A percentile compares a stretch with the other conserved stretches of the same genome.
Conservation (phyloP, 2,888 invertebrate genomes). For the Amphipyra tragopoginis region DNA sequence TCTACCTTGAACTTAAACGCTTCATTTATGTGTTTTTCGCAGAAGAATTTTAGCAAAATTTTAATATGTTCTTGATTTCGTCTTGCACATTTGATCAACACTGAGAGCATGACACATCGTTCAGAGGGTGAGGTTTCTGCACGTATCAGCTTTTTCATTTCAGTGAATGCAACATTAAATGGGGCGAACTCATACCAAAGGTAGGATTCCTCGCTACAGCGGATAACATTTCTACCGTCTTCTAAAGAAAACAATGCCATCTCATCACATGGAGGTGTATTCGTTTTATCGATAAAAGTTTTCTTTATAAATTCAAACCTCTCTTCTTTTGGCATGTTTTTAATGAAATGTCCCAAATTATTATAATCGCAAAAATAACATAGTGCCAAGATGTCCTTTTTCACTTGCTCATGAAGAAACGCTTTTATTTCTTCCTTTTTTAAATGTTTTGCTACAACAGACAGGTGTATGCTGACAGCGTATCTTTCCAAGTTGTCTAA, state of each 20-base stretch:
- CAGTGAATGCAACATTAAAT: constrained; percentile 71
- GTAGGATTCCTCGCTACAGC: constrained; percentile 52
- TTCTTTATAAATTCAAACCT: constrained; percentile 73
- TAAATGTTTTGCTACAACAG: constrained; percentile 71
- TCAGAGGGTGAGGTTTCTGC: constrained; percentile 69
- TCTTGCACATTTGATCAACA: constrained; percentile 69
- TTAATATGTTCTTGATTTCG: constrained; percentile 65
- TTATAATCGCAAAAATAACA: constrained; percentile 57
- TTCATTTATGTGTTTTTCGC: constrained; percentile 79
- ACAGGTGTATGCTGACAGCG: constrained; percentile 60
- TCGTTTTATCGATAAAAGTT: constrained; percentile 68
- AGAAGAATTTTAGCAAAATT: constrained; percentile 70
- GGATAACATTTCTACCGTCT: not conserved
- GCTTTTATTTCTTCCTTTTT: constrained; percentile 67
- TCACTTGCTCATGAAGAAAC: constrained; percentile 65
- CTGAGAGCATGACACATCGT: constrained; percentile 68
- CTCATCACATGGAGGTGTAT: not conserved
- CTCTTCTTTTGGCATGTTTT: constrained; percentile 67
- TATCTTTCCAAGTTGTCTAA: constrained; percentile 69
- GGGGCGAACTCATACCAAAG: constrained; percentile 76
- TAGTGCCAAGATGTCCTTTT: constrained; percentile 54
- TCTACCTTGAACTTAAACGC: constrained; percentile 74
- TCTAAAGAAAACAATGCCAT: not conserved
- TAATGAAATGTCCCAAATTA: constrained; percentile 71
- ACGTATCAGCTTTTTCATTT: constrained; percentile 72